Evolutionary conservation across 2,113 vertebrate genomes (phyloP).

Genomic region (Romanogobio albipinnatus): DNA sequence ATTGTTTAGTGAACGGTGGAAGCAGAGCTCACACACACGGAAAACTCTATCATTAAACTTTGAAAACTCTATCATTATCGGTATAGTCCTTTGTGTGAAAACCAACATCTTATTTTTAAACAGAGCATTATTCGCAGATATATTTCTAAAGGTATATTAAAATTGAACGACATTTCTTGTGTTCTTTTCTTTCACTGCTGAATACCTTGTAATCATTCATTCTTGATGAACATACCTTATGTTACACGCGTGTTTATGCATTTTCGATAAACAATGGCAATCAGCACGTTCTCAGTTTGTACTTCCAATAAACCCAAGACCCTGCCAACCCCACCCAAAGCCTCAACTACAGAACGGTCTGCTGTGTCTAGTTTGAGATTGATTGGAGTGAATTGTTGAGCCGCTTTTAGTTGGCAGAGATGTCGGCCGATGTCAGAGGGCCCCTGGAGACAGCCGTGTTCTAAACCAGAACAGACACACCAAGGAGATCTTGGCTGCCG

Average conservation of each 20-base stretch:
- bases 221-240: conserved; percentile 15
- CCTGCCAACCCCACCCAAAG: conserved; percentile 12
- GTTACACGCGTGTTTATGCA: neutral
- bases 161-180: neutral
- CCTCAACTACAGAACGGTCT: conserved; percentile 1
- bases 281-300: neutral
- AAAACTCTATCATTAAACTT: too few relatives aligned
- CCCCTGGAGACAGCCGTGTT: conserved; percentile 50
- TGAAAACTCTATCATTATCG: too few relatives aligned
- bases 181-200: neutral
- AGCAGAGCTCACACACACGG: too few relatives aligned
- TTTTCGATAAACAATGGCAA: neutral
- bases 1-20: too few relatives aligned
- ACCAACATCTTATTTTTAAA: too few relatives aligned
- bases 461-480: conserved; percentile 53
- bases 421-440: conserved; percentile 52
- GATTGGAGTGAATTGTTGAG: conserved; percentile 45
- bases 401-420: conserved; percentile 59
- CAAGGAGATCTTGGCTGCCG: conserved; percentile 53
- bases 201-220: conserved; percentile 34
- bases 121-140: neutral
- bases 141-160: neutral
- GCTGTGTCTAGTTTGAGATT: conserved; percentile 41
- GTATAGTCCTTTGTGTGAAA: too few relatives aligned
- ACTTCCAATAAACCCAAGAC: neutral